Conservation (phyloP, 2,888 invertebrate genomes). For the Pecten maximus region DNA sequence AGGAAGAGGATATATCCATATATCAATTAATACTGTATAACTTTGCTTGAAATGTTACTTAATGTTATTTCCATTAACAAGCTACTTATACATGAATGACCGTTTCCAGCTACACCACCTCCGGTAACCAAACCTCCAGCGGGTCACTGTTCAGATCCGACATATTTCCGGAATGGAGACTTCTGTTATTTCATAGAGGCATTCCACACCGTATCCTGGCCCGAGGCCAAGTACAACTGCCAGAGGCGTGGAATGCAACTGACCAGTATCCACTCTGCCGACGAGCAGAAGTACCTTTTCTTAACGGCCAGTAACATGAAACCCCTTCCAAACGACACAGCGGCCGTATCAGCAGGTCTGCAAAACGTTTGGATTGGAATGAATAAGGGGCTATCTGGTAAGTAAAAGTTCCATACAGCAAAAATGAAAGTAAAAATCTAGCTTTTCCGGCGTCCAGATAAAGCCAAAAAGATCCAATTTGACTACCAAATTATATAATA, state of each 20-base stretch:
- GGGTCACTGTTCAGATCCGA: conserved; percentile 59
- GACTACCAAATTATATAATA: too few species aligned
- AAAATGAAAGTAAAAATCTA: too few species aligned
- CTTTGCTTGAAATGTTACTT: too few species aligned
- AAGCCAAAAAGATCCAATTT: too few species aligned
- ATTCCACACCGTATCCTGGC: conserved; percentile 63
- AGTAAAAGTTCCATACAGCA: too few species aligned
- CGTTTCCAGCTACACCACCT: conserved; percentile 50
- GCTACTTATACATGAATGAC: too few species aligned
- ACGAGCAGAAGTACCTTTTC: conserved; percentile 60
- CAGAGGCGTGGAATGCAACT: conserved; percentile 62
- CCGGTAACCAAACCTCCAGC: conserved; percentile 53
- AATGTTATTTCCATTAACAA: too few species aligned
- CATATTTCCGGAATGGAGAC: conserved; percentile 49
- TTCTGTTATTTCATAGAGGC: conserved; percentile 64
- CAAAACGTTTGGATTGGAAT: conserved; percentile 68
- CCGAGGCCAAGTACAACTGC: conserved; percentile 67
- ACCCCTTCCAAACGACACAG: conserved; percentile 36
- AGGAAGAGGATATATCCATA: too few species aligned
- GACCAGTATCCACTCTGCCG: conserved; percentile 63
- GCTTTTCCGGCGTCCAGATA: too few species aligned
- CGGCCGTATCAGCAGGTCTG: not conserved
- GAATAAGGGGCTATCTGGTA: conserved; percentile 60
- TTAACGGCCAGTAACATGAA: conserved; percentile 6
- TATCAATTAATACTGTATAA: too few species aligned